A percentile compares a stretch with the other conserved stretches of the same genome.
Evolutionary conservation across 1,140 invertebrate species (phyloP).

Genomic region (Leptopilina clavipes): DNA sequence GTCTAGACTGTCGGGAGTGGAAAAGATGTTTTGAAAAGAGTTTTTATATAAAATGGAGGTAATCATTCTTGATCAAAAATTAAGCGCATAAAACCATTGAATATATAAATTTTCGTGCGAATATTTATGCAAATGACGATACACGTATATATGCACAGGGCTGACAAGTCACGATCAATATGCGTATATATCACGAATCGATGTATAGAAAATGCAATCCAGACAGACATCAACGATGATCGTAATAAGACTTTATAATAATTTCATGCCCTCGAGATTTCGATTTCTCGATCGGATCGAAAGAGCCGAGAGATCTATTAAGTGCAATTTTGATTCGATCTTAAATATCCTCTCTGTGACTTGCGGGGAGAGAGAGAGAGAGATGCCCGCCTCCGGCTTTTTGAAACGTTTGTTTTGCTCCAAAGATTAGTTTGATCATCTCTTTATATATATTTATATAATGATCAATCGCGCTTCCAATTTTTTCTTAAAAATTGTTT

Average conservation of each 20-base stretch:
- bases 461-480: too few relatives aligned
- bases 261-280: conserved; percentile 27
- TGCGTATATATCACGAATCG: conserved; percentile 17
- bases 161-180: conserved; percentile 22
- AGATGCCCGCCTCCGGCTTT: neutral
- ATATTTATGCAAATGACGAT: conserved; percentile 28
- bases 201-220: conserved; percentile 1
- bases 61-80: conserved; percentile 20
- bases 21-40: neutral
- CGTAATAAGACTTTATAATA: conserved; percentile 33
- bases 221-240: conserved; percentile 26
- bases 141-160: neutral
- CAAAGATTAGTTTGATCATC: neutral
- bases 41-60: neutral
- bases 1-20: too few relatives aligned
- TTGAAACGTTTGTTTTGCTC: neutral
- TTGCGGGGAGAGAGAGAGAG: neutral
- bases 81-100: neutral
- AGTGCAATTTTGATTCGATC: conserved; percentile 32
- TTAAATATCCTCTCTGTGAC: conserved; percentile 16
- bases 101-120: conserved; percentile 26
- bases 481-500: too few relatives aligned
- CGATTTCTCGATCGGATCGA: conserved; percentile 18
- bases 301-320: conserved; percentile 14
- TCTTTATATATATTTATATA: neutral